Evolutionary conservation across 2,888 invertebrate genomes (phyloP).

Genomic region (Agrotis ipsilon): DNA sequence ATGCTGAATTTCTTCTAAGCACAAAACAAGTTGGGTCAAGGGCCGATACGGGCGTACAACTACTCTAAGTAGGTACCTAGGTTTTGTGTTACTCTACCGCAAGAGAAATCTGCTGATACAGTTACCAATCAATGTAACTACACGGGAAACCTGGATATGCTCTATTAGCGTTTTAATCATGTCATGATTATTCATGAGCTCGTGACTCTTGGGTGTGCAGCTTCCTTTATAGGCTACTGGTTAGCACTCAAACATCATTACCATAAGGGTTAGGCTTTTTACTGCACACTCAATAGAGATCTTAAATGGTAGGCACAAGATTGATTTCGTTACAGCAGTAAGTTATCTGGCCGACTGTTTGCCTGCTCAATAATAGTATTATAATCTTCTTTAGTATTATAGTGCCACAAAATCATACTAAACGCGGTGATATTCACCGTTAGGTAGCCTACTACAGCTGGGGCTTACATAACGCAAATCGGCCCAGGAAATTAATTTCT

Average conservation of each 20-base stretch:
- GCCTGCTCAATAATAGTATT: not conserved
- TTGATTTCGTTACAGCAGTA: not conserved
- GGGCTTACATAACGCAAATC: slow-evolving; percentile 29
- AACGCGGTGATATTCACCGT: not conserved
- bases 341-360: not conserved
- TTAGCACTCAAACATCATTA: not conserved
- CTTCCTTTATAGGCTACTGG: not conserved
- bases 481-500: slow-evolving; percentile 41
- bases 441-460: not conserved
- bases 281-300: not conserved
- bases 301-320: too few relatives aligned
- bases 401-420: not conserved
- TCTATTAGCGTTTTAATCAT: not conserved
- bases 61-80: too few relatives aligned
- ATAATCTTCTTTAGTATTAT: not conserved
- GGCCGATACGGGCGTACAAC: not conserved
- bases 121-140: not conserved
- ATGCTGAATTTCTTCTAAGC: slow-evolving; percentile 9
- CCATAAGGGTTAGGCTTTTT: too few relatives aligned
- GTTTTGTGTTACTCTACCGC: not conserved
- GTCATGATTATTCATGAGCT: not conserved
- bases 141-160: not conserved
- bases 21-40: slow-evolving; percentile 9
- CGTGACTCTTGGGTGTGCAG: not conserved
- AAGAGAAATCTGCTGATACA: not conserved